These are phyloP conservation scores for Vidua chalybeata DNA, from an alignment of 2,113 vertebrate genomes.

Conservation along the genomic window DNA sequence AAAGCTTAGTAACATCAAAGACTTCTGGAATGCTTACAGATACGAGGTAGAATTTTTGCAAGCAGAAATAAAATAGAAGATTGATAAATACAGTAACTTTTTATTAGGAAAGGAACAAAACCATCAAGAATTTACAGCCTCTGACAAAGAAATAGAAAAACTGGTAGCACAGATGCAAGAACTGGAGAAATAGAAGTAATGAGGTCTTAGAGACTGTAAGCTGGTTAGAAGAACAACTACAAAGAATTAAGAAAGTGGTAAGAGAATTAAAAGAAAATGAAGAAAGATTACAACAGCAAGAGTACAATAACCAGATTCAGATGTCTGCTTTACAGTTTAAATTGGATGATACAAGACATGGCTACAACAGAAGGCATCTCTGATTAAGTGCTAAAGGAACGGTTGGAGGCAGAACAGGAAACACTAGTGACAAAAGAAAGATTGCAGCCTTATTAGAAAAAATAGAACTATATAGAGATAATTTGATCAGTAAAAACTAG, in stretches of 20 bases:
- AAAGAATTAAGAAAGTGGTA: constrained; percentile 70
- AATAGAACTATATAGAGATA: constrained; percentile 72
- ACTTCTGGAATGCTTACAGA: constrained; percentile 29
- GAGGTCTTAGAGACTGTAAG: constrained; percentile 39
- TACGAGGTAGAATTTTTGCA: constrained; percentile 80
- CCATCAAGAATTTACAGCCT: constrained; percentile 71
- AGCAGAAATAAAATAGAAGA: constrained; percentile 78
- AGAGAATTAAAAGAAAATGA: constrained; percentile 81
- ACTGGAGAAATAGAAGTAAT: constrained; percentile 71
- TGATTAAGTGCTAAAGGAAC: constrained; percentile 67
- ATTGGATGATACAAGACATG: constrained; percentile 77
- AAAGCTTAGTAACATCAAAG: constrained; percentile 56
- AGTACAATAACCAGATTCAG: constrained; percentile 79
- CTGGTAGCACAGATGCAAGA: constrained; percentile 68
- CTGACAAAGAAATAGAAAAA: constrained; percentile 80
- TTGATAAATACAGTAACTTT: constrained; percentile 73
- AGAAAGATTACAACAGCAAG: constrained; percentile 79
- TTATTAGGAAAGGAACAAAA: constrained; percentile 77
- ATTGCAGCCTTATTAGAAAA: constrained; percentile 70
- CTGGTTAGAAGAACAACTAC: constrained; percentile 78
- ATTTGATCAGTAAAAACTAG: constrained; percentile 73
- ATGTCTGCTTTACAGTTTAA: constrained; percentile 80
- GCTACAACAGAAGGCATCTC: constrained; percentile 33
- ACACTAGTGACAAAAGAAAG: constrained; percentile 76
- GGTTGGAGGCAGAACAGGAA: constrained; percentile 72